These are phyloP conservation scores for Cathartes aura DNA, from an alignment of 2,113 vertebrate species.

Conservation along the genomic window DNA sequence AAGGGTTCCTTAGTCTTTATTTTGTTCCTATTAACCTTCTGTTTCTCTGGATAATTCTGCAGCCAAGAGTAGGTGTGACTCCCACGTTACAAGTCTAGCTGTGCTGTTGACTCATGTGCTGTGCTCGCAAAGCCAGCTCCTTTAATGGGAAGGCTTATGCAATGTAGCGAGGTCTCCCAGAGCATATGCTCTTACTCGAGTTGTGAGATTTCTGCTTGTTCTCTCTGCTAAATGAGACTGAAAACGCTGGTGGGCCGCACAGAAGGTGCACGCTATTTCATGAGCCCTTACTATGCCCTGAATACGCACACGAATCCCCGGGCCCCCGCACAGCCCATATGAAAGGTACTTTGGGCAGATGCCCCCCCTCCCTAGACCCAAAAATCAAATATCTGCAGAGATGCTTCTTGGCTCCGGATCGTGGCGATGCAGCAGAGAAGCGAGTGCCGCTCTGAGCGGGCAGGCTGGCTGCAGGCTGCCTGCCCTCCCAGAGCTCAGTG, in stretches of 20 bases:
- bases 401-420: not conserved
- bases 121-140: conserved; percentile 59
- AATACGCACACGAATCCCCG: not conserved
- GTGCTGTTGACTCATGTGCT: conserved; percentile 66
- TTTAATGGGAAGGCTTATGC: conserved; percentile 57
- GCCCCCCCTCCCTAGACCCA: not conserved
- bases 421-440: not conserved
- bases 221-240: conserved; percentile 26
- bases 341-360: not conserved
- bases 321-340: not conserved
- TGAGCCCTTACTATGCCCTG: conserved; percentile 1
- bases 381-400: not conserved
- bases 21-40: conserved; percentile 74
- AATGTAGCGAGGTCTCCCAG: conserved; percentile 58
- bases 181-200: conserved; percentile 53
- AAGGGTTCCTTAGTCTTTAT: conserved; percentile 61
- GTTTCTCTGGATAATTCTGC: conserved; percentile 72
- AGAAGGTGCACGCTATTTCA: not conserved
- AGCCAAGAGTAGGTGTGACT: conserved; percentile 73
- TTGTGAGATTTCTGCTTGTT: conserved; percentile 25
- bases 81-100: conserved; percentile 62
- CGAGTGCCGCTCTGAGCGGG: not conserved
- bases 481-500: not conserved
- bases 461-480: not conserved
- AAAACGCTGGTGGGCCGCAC: not conserved